A percentile compares a stretch with the other conserved stretches of the same genome.
phyloP scores from a whole-genome alignment of 1,140 invertebrate genomes.

The Mycetomoellerius zeteki region DNA sequence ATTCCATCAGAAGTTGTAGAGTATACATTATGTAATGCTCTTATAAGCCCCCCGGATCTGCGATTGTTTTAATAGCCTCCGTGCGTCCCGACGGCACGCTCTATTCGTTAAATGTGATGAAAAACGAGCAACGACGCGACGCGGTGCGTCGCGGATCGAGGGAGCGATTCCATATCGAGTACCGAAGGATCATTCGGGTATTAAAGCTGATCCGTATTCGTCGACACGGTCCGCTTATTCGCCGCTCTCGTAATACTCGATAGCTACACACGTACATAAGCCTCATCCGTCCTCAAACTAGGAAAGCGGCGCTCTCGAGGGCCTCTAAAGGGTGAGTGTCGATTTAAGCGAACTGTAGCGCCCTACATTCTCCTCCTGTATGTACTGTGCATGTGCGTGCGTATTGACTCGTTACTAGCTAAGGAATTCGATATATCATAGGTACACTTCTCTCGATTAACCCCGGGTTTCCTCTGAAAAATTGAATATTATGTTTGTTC shows the following conservation, averaged over 20 bases:
- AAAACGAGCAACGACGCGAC: conserved; percentile 49
- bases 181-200: conserved; percentile 64
- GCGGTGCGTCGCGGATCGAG: conserved; percentile 18
- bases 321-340: conserved; percentile 62
- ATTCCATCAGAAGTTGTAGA: conserved; percentile 48
- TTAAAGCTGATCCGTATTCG: conserved; percentile 66
- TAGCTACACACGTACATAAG: conserved; percentile 28
- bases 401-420: conserved; percentile 53
- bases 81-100: conserved; percentile 24
- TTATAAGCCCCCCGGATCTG: conserved; percentile 55
- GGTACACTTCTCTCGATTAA: conserved; percentile 14
- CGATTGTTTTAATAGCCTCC: conserved; percentile 54
- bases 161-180: conserved; percentile 59
- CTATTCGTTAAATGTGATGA: conserved; percentile 44
- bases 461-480: not conserved
- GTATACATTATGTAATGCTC: conserved; percentile 61
- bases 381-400: conserved; percentile 17
- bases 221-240: conserved; percentile 59
- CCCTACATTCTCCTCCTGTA: conserved; percentile 39
- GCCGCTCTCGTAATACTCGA: conserved; percentile 51
- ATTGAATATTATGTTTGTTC: not conserved
- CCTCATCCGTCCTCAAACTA: conserved; percentile 57
- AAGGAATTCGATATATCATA: conserved; percentile 52
- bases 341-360: conserved; percentile 64
- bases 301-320: conserved; percentile 52